Conservation (phyloP, 1,140 invertebrate species). For the Uloborus diversus region DNA sequence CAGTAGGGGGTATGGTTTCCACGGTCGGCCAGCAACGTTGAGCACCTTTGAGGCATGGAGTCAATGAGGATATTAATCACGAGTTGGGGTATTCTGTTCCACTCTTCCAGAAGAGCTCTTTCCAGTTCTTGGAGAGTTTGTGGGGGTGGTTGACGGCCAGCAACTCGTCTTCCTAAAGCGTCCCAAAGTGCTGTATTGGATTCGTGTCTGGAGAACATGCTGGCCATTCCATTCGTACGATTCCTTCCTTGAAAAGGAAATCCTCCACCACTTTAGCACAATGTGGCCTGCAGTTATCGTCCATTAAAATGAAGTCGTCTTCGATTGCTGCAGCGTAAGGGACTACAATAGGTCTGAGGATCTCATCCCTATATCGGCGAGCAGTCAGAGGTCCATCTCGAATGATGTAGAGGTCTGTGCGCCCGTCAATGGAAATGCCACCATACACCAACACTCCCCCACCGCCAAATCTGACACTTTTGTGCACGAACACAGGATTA, state of each 20-base stretch:
- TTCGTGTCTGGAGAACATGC: slow-evolving; percentile 61
- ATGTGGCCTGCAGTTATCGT: neutral
- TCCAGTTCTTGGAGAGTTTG: neutral
- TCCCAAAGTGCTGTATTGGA: slow-evolving; percentile 4
- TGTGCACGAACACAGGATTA: neutral
- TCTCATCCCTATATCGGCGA: slow-evolving; percentile 12
- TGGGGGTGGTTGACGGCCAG: neutral
- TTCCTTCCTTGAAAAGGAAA: slow-evolving; percentile 9
- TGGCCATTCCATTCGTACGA: slow-evolving; percentile 58
- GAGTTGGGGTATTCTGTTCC: slow-evolving; percentile 15
- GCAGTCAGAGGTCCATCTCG: neutral
- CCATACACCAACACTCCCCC: neutral
- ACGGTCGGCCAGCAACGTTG: neutral
- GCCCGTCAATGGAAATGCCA: neutral
- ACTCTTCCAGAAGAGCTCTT: slow-evolving; percentile 1
- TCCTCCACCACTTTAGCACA: neutral
- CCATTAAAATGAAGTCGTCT: neutral
- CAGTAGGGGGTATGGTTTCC: slow-evolving; percentile 19
- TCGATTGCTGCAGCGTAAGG: neutral
- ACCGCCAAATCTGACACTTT: neutral
- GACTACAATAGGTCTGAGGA: slow-evolving; percentile 5
- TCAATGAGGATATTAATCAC: slow-evolving; percentile 16
- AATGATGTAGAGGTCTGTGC: neutral
- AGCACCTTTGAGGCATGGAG: neutral
- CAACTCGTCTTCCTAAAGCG: neutral